Percentiles rank a stretch among this genome's conserved stretches.
phyloP scores from a whole-genome alignment of 2,113 vertebrate species.

The Muntiacus reevesi region DNA sequence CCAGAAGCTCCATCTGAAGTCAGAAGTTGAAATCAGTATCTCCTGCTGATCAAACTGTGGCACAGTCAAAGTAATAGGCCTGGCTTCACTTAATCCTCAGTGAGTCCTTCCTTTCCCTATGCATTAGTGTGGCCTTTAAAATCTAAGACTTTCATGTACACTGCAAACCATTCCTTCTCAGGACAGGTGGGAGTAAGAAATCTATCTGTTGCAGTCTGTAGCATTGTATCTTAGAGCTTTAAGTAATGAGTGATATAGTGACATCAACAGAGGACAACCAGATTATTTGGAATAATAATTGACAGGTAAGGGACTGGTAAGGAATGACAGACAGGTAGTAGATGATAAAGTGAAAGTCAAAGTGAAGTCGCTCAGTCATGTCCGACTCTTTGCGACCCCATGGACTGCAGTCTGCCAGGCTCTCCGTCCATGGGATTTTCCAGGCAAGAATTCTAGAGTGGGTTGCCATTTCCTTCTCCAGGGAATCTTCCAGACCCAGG shows the following conservation, averaged over 20 bases:
- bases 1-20: background rate
- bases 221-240: constrained; percentile 26
- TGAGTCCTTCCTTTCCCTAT: background rate
- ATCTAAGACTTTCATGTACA: background rate
- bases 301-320: background rate
- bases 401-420: too few relatives aligned
- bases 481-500: too few relatives aligned
- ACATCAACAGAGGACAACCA: constrained; percentile 7
- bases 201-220: background rate
- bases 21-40: constrained; percentile 34
- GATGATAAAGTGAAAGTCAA: background rate
- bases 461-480: too few relatives aligned
- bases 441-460: too few relatives aligned
- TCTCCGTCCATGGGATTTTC: too few relatives aligned
- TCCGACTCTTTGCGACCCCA: too few relatives aligned
- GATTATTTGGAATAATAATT: constrained; percentile 23
- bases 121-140: background rate
- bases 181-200: background rate
- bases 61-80: background rate
- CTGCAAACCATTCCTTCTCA: background rate
- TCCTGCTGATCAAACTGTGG: constrained; percentile 43
- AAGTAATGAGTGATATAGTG: background rate
- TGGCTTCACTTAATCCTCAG: background rate
- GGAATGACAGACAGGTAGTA: background rate
- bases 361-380: too few relatives aligned